phyloP scores from a whole-genome alignment of 2,888 invertebrate genomes.

The Meteorus cinctellus region DNA sequence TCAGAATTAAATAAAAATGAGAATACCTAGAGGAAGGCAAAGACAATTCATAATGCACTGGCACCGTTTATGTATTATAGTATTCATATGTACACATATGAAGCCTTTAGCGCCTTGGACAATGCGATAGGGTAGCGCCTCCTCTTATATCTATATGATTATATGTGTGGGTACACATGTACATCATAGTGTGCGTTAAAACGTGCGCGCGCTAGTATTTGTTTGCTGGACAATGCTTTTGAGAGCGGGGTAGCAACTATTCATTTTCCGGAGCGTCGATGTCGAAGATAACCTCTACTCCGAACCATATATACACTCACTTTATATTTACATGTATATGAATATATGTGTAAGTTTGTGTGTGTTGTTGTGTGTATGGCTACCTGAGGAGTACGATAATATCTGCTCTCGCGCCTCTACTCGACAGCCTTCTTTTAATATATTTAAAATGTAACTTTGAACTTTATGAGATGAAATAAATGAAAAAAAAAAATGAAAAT shows the following conservation, averaged over 20 bases:
- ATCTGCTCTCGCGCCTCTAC: conserved; percentile 49
- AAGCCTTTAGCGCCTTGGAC: conserved; percentile 68
- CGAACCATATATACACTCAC: conserved; percentile 46
- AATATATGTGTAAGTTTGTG: neutral
- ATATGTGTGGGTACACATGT: neutral
- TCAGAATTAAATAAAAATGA: neutral
- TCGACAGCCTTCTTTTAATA: conserved; percentile 35
- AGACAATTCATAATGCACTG: conserved; percentile 39
- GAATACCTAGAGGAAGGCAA: neutral
- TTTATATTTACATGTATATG: conserved; percentile 27
- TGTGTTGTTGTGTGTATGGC: conserved; percentile 41
- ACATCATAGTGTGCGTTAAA: neutral
- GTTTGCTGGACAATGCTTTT: conserved; percentile 43
- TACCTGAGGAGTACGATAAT: conserved; percentile 54
- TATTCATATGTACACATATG: conserved; percentile 52
- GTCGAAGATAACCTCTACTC: conserved; percentile 59
- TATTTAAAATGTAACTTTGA: conserved; percentile 3
- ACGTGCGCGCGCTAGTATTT: conserved; percentile 28
- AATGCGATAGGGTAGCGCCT: conserved; percentile 54
- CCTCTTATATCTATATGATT: too few species aligned
- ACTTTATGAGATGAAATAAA: neutral
- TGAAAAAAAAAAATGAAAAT: neutral
- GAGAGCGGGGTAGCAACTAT: conserved; percentile 56
- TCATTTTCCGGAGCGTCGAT: conserved; percentile 63
- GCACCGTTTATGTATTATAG: conserved; percentile 54